Evolutionary conservation across 2,888 invertebrate genomes (phyloP), one percentile per base, ranked within the genome.

Genomic region (Amphimallon solstitiale): DNA sequence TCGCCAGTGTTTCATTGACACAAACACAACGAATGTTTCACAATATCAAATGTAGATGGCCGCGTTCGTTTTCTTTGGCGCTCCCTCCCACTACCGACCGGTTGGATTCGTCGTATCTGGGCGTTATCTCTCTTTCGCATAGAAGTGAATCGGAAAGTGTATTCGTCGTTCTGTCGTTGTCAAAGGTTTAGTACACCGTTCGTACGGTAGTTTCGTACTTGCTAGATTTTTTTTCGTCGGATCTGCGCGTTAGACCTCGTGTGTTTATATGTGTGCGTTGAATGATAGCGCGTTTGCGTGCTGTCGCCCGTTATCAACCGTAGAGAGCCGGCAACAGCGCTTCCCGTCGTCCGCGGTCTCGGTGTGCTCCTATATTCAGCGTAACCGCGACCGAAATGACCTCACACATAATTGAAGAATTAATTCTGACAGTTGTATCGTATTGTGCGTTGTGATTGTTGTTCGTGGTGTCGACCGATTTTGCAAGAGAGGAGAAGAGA

Each of bases 361-460:
- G 70, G 68, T 70, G 72, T 70, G 73, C 66, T 73, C 70, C 70
- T 72, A 73, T 70, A 70, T 71, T 72, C 71, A 72, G 73, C 70
- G 68, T 73, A 71, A 72, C 72, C 63, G 67, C 80, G 81, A 80
- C 79, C 80, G 81, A 80, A 78, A 81, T 82, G 81, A 81, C 79
- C 80, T 80, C 81, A 80, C 79, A 75, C 76, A 77, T 74, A 79
- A 78, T 78, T 78, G 76, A 77, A 74, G 78, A 77, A 77, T 79
- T 77, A 76, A 77, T 77, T 78, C 74, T 78, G 77, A 78, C 78
- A 76, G 74, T 77, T 63, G 74, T 76, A 75, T 74, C 76, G 76
- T 77, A 74, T 75, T 77, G 77, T 75, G 73, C 71, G 69, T 71
- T 72, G 75, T 76, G 71, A 72, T 71, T 70, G 68, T 71, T 72